Conservation (phyloP, 2,797 vertebrate genomes). For the Manis crassicaudata region DNA sequence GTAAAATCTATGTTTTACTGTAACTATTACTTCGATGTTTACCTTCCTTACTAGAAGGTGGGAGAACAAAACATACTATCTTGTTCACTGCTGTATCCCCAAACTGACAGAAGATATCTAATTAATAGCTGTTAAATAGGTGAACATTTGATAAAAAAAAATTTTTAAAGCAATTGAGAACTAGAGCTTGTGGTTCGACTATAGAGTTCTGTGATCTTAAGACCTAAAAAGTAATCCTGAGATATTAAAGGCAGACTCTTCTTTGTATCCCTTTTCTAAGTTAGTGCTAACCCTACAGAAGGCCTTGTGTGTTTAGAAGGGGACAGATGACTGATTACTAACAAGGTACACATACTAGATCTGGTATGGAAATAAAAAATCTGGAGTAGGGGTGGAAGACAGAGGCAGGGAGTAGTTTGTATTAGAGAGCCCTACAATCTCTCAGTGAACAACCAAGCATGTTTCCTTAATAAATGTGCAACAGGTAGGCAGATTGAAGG, state of each 20-base stretch:
- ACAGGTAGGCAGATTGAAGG: neutral
- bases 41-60: neutral
- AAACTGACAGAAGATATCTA: neutral
- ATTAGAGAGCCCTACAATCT: neutral
- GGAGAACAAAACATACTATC: neutral
- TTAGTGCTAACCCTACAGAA: neutral
- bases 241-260: neutral
- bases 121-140: neutral
- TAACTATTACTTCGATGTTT: neutral
- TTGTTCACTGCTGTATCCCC: neutral
- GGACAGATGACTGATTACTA: neutral
- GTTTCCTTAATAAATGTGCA: neutral
- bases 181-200: neutral
- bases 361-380: slow-evolving; percentile 9
- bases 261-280: neutral
- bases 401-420: neutral
- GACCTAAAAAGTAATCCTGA: neutral
- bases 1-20: neutral
- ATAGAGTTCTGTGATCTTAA: neutral
- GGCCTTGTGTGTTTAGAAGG: neutral
- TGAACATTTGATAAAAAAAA: neutral
- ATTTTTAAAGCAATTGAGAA: neutral
- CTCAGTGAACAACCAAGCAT: neutral
- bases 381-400: neutral
- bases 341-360: neutral